Evolutionary conservation across 2,797 vertebrate genomes (phyloP), one percentile per base, ranked within the genome.

Genomic region (Protonibea diacanthus): DNA sequence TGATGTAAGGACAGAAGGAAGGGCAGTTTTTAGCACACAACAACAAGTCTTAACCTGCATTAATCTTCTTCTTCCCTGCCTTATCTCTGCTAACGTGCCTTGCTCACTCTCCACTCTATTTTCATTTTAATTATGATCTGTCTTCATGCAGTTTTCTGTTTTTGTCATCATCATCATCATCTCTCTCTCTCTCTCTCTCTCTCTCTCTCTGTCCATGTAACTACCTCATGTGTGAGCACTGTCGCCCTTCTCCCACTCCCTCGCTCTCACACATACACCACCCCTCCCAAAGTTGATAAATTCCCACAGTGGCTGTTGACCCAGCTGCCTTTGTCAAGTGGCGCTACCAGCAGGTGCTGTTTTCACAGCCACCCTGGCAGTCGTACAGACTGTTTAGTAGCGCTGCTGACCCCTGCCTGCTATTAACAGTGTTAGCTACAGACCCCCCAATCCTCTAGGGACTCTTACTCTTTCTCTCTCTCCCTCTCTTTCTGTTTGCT

Each of bases 241-340:
- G 75, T 76, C 52, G 59, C 94, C 67, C 80, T 80, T 88, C 83
- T 91, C 81, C 82, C 80, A 61, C 82, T 90, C 85, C 81, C 82
- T 79, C 14, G 57, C 87, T 88, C 86, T 84, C 89, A 81, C 90
- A 88, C 89, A 85, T 87, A 72, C 82, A 86, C 84, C 90, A 91
- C 87, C 93, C 96, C 97, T 95, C 97, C 96, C 96, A 96, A 94
- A 97, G 96, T 96, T 97, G 97, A 97, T 97, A 96, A 97, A 97
- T 98, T 98, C 97, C 97, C 97, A 97, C 96, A 96, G 97, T 96
- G 98, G 97, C 97, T 98, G 97, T 99, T 99, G 98, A 98, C 97
- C 98, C 97, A 99, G 97, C 98, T 99, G 98, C 97, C 96, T 96
- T 96, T 96, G 95, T 96, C 96, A 96, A 97, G 97, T 95, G 96